Conservation (phyloP, 2,888 invertebrate species). For the Chymomyza amoena region DNA sequence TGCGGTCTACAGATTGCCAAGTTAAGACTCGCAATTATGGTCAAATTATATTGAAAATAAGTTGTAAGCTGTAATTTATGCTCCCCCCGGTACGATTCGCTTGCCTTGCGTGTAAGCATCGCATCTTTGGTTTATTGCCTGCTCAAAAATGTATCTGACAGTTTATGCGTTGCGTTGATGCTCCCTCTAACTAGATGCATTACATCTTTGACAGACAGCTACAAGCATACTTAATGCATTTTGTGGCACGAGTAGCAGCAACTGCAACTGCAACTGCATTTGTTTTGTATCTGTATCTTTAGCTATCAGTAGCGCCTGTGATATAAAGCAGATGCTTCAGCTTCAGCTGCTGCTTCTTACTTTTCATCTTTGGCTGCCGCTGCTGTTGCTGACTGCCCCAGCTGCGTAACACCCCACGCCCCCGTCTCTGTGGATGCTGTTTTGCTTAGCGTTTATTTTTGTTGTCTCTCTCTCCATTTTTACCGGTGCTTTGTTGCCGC, state of each 20-base stretch:
- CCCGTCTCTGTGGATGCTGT: constrained; percentile 45
- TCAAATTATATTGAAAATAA: constrained; percentile 51
- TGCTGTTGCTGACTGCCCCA: not conserved
- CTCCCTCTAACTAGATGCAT: constrained; percentile 4
- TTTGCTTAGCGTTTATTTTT: constrained; percentile 45
- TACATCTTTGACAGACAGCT: constrained; percentile 47
- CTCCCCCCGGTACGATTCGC: too few species aligned
- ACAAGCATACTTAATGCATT: constrained; percentile 56
- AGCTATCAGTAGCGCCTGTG: constrained; percentile 46
- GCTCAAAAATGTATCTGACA: not conserved
- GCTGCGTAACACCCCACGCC: not conserved
- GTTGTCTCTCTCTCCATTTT: constrained; percentile 51
- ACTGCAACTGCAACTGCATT: too few species aligned
- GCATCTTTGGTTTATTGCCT: not conserved
- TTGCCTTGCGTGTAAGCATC: not conserved
- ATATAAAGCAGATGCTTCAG: constrained; percentile 54
- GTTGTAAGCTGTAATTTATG: constrained; percentile 32
- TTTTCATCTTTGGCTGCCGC: not conserved
- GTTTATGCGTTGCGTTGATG: not conserved
- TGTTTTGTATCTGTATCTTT: constrained; percentile 32
- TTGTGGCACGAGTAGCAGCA: constrained; percentile 9
- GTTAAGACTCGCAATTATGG: constrained; percentile 43
- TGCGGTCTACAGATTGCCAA: constrained; percentile 44
- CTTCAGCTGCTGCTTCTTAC: not conserved
- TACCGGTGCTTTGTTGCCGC: not conserved